These are phyloP conservation scores for Trichonephila clavipes DNA, from an alignment of 1,140 invertebrate species.

Conservation along the genomic window DNA sequence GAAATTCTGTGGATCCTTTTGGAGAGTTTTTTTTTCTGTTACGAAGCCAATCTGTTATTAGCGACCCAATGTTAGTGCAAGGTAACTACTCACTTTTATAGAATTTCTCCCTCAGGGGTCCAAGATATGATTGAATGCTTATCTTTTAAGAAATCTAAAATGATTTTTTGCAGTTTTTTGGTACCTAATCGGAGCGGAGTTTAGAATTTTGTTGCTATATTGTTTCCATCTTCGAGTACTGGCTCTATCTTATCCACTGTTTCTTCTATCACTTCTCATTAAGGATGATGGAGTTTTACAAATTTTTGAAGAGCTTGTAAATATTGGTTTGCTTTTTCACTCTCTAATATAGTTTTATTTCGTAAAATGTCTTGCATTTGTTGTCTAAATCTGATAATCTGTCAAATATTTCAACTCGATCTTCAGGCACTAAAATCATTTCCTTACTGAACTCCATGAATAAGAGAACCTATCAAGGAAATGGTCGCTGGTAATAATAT, in stretches of 20 bases:
- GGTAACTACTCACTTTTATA: not conserved
- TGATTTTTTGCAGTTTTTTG: not conserved
- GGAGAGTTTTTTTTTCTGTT: not conserved
- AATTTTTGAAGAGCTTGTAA: conserved; percentile 50
- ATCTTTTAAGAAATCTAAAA: not conserved
- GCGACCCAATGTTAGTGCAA: not conserved
- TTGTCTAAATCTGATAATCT: too few relatives aligned
- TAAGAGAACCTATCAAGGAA: too few relatives aligned
- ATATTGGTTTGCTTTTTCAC: conserved; percentile 26
- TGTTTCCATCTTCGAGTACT: too few relatives aligned
- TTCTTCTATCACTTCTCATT: not conserved
- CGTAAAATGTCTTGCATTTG: not conserved
- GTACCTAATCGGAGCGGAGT: not conserved
- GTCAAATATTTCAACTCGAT: too few relatives aligned
- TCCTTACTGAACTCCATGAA: too few relatives aligned
- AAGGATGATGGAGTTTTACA: not conserved
- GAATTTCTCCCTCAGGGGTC: conserved; percentile 22
- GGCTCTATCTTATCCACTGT: not conserved
- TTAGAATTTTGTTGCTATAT: not conserved
- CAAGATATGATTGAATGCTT: not conserved
- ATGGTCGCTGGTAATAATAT: too few relatives aligned
- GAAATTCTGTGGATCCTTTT: too few relatives aligned
- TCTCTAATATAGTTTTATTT: not conserved
- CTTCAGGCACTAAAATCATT: too few relatives aligned
- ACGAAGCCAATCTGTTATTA: not conserved